Conservation (phyloP, 2,888 invertebrate genomes). For the Yponomeuta plumbellus region DNA sequence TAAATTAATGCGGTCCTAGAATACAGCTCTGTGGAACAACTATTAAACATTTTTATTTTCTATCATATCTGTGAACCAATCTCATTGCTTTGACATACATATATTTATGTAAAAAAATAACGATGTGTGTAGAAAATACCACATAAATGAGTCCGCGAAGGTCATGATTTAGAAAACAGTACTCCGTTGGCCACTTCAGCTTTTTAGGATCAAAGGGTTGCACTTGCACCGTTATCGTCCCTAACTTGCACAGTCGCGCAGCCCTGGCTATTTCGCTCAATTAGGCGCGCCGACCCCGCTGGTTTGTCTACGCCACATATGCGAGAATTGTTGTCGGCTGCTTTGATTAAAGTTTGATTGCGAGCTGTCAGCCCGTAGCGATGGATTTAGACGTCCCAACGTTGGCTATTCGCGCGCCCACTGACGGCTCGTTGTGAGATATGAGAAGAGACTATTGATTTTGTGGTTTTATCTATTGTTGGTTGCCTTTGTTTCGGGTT, state of each 20-base stretch:
- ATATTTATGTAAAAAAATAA: no score
- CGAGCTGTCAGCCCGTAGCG: conserved; percentile 53
- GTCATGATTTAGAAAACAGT: no score
- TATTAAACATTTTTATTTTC: no score
- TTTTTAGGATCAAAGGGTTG: background rate
- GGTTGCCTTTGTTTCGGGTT: no score
- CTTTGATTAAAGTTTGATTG: conserved; percentile 73
- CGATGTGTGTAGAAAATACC: no score
- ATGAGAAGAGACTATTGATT: background rate
- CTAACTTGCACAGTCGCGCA: conserved; percentile 10
- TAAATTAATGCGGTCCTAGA: background rate
- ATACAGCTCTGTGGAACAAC: background rate
- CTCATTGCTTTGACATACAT: no score
- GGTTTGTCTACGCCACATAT: conserved; percentile 52
- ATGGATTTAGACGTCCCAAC: conserved; percentile 34
- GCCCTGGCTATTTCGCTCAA: conserved; percentile 61
- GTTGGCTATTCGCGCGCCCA: background rate
- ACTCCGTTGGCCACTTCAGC: background rate
- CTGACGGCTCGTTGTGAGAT: conserved; percentile 16
- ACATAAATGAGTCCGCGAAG: no score
- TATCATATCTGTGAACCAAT: no score
- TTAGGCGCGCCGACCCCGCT: conserved; percentile 47
- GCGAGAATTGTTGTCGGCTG: conserved; percentile 49
- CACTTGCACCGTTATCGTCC: background rate
- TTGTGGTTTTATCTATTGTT: background rate